Evolutionary conservation across 2,888 invertebrate genomes (phyloP).

Genomic region (Tipula unca): DNA sequence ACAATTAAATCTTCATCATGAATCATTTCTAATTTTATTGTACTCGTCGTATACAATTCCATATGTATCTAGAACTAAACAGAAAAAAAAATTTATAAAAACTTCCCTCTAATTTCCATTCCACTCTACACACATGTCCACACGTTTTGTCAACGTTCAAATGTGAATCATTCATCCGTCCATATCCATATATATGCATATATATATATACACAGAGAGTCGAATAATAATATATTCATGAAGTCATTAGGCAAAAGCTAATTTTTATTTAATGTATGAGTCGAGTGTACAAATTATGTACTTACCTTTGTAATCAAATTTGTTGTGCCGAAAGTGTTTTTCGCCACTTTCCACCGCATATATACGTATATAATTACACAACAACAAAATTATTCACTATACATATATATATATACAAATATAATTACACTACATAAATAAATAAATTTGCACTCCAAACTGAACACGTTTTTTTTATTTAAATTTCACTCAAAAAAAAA

Average conservation of each 20-base stretch:
- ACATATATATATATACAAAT: background rate
- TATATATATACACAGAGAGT: background rate
- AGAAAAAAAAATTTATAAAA: background rate
- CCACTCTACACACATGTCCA: background rate
- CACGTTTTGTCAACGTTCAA: background rate
- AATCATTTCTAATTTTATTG: conserved; percentile 14
- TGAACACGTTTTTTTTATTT: background rate
- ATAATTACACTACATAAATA: background rate
- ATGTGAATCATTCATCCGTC: background rate
- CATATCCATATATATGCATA: background rate
- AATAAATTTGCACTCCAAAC: background rate
- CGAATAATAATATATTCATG: background rate
- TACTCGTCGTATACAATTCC: background rate
- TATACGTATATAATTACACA: background rate
- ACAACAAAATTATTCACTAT: background rate
- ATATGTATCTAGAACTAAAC: background rate
- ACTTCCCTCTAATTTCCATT: background rate
- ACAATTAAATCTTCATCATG: conserved; percentile 8
- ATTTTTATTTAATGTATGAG: background rate
- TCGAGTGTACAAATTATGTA: background rate
- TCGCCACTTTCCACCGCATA: background rate
- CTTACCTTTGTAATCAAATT: background rate
- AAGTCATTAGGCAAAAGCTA: background rate
- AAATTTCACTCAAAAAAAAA: background rate
- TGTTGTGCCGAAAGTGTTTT: background rate